Percentiles rank a stretch among this genome's conserved stretches.
Evolutionary conservation across 2,113 vertebrate genomes (phyloP).

Genomic region (Pachyramphus minor): DNA sequence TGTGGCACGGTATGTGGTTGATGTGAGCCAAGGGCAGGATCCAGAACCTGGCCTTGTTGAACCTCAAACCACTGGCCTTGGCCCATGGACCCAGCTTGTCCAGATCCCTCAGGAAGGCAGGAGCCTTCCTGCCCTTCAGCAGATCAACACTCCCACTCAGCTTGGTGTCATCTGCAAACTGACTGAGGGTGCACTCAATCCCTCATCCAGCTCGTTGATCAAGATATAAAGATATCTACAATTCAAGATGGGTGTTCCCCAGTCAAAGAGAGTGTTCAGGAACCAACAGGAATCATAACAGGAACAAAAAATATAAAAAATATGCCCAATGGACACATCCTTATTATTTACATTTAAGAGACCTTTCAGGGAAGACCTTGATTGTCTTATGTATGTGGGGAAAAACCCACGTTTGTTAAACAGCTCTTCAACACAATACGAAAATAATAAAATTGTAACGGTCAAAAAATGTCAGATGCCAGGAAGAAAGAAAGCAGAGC

Average conservation of each 20-base stretch:
- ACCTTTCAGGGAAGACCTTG: background rate
- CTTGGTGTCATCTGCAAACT: background rate
- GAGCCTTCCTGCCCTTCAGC: background rate
- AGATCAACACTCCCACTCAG: background rate
- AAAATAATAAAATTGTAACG: background rate
- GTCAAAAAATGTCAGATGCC: background rate
- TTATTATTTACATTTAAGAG: background rate
- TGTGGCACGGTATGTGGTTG: background rate
- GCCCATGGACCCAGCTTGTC: background rate
- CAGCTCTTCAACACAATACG: background rate
- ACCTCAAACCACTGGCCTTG: background rate
- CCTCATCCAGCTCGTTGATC: background rate
- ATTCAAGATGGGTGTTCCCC: background rate
- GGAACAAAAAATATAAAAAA: background rate
- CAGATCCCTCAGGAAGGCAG: background rate
- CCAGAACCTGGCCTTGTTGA: background rate
- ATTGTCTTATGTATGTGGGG: rapidly evolving
- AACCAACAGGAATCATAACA: background rate
- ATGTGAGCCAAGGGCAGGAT: background rate
- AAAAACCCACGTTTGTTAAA: background rate
- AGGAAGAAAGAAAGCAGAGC: background rate
- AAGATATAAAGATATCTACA: background rate
- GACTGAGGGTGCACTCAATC: background rate
- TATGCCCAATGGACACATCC: background rate
- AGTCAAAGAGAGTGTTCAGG: background rate